A percentile compares a stretch with the other conserved stretches of the same genome.
Evolutionary conservation across 2,888 invertebrate genomes (phyloP).

Genomic region (Archips crataeganus): DNA sequence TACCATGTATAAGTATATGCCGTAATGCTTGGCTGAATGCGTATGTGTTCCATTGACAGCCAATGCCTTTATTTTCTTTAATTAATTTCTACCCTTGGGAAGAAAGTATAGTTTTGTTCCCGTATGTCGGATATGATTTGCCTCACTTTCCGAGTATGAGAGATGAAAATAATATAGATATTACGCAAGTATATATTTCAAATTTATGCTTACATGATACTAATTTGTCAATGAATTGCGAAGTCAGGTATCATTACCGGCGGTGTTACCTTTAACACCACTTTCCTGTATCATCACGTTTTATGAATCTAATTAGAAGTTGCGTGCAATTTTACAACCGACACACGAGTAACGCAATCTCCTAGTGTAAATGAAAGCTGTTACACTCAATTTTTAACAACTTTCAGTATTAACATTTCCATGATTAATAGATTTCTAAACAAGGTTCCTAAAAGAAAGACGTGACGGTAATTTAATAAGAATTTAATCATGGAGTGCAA

Average conservation of each 20-base stretch:
- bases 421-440: conserved; percentile 30
- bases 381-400: conserved; percentile 42
- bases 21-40: no score
- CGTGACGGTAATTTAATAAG: conserved; percentile 44
- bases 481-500: conserved; percentile 58
- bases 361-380: conserved; percentile 45
- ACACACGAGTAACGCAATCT: conserved; percentile 31
- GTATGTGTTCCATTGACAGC: no score
- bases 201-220: neutral
- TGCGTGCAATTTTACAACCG: conserved; percentile 44
- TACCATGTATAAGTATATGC: no score
- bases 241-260: neutral
- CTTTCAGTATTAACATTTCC: conserved; percentile 44
- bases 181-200: neutral
- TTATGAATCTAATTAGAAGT: conserved; percentile 48
- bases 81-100: no score
- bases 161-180: neutral
- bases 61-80: no score
- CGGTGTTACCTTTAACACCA: conserved; percentile 39
- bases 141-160: no score
- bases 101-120: no score
- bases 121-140: no score
- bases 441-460: conserved; percentile 31
- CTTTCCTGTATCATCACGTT: conserved; percentile 45
- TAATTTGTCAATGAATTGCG: neutral